phyloP scores from a whole-genome alignment of 2,113 vertebrate genomes.

The Carassius gibelio region DNA sequence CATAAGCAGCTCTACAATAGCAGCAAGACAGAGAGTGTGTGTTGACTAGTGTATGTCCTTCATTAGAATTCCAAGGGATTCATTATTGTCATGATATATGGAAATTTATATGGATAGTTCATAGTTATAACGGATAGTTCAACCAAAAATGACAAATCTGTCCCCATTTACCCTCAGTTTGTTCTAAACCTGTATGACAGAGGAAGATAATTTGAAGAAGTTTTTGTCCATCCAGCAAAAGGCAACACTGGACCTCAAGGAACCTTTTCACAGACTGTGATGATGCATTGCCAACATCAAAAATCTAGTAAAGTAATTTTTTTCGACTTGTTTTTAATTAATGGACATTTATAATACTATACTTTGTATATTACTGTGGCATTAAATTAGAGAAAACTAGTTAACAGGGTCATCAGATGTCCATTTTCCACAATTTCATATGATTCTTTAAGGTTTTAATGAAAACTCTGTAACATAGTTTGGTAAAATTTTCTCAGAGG shows the following conservation, averaged over 20 bases:
- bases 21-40: not conserved
- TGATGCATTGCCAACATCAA: not conserved
- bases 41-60: conserved; percentile 5
- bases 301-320: no score
- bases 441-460: no score
- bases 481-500: no score
- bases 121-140: not conserved
- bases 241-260: not conserved
- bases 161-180: not conserved
- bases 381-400: not conserved
- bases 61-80: conserved; percentile 28
- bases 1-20: conserved; percentile 19
- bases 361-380: not conserved
- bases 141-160: not conserved
- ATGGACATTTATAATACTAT: not conserved
- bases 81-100: not conserved
- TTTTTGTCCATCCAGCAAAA: not conserved
- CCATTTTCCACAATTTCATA: no score
- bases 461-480: no score
- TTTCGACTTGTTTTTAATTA: no score
- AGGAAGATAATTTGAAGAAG: not conserved
- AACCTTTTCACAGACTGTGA: not conserved
- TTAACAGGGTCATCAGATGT: not conserved
- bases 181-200: not conserved
- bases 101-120: not conserved